Percentiles rank a stretch among this genome's conserved stretches.
phyloP scores from a whole-genome alignment of 2,888 invertebrate species.

The Nomada ferruginata region DNA sequence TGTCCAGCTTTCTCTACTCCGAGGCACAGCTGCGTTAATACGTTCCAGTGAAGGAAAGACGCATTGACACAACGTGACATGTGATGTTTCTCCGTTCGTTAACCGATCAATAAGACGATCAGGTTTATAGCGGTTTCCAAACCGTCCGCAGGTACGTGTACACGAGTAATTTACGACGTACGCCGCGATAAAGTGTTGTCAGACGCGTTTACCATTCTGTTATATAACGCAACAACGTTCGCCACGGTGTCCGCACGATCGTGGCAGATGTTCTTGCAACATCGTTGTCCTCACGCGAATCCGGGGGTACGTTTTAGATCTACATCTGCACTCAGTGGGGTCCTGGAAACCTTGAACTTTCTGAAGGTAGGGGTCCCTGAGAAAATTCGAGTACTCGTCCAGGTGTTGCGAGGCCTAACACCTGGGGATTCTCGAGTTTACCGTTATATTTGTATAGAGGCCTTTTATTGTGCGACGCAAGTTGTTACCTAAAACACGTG shows the following conservation, averaged over 20 bases:
- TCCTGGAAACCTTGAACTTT: constrained; percentile 60
- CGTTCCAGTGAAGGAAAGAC: constrained; percentile 46
- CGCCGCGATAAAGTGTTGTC: constrained; percentile 13
- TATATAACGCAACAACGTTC: constrained; percentile 21
- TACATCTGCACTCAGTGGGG: constrained; percentile 65
- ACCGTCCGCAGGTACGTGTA: not conserved
- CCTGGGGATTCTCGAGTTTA: constrained; percentile 64
- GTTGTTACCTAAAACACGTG: constrained; percentile 42
- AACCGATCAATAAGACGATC: constrained; percentile 35
- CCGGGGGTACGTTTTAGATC: constrained; percentile 46
- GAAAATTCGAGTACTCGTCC: constrained; percentile 64
- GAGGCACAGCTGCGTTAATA: constrained; percentile 44
- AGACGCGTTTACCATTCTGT: constrained; percentile 18
- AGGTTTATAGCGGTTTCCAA: constrained; percentile 29
- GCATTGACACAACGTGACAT: constrained; percentile 23
- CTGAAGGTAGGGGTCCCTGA: constrained; percentile 56
- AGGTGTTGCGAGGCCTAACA: constrained; percentile 60
- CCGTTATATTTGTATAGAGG: constrained; percentile 60
- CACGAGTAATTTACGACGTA: constrained; percentile 7
- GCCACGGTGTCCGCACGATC: not conserved
- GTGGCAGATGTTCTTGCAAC: constrained; percentile 59
- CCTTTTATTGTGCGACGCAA: constrained; percentile 40
- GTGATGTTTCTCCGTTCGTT: constrained; percentile 24
- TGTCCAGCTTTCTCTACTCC: constrained; percentile 49
- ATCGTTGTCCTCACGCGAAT: constrained; percentile 46